Conservation (phyloP, 2,113 vertebrate species). For the Pterocles gutturalis region DNA sequence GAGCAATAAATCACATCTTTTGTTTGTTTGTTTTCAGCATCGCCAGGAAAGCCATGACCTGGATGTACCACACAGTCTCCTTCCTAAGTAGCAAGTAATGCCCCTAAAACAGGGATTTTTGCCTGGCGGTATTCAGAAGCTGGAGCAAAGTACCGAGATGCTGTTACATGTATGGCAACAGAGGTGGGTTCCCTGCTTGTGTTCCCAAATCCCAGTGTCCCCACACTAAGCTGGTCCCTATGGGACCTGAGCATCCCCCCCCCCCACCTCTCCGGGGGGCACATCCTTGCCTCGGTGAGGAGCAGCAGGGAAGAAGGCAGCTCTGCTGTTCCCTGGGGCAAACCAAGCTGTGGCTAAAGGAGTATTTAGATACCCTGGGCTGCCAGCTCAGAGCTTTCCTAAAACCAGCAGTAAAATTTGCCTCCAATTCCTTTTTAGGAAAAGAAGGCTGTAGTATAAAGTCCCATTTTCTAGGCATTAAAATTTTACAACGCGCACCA, state of each 20-base stretch:
- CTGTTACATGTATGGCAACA: not conserved
- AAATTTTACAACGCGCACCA: slow-evolving; percentile 14
- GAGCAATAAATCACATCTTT: not conserved
- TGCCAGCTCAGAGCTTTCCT: slow-evolving; percentile 55
- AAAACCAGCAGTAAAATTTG: slow-evolving; percentile 54
- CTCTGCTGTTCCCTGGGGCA: not conserved
- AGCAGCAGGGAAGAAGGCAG: not conserved
- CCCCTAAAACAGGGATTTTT: not conserved
- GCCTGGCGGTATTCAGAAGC: not conserved
- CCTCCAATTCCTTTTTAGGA: slow-evolving; percentile 59
- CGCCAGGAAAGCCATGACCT: not conserved
- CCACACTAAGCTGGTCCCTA: not conserved
- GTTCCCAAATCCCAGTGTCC: not conserved
- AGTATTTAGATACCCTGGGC: slow-evolving; percentile 24
- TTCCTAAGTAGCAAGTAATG: not conserved
- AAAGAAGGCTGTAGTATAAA: slow-evolving; percentile 40
- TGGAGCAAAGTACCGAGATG: not conserved
- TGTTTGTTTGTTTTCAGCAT: not conserved
- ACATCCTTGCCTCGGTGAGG: not conserved
- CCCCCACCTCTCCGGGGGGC: not conserved
- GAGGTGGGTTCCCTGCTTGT: not conserved
- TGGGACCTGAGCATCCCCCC: not conserved
- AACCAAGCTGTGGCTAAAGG: slow-evolving; percentile 46
- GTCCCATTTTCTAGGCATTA: slow-evolving; percentile 43
- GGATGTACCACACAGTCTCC: not conserved